These are phyloP conservation scores for Miichthys miiuy DNA, from an alignment of 2,797 vertebrate species.

Conservation along the genomic window DNA sequence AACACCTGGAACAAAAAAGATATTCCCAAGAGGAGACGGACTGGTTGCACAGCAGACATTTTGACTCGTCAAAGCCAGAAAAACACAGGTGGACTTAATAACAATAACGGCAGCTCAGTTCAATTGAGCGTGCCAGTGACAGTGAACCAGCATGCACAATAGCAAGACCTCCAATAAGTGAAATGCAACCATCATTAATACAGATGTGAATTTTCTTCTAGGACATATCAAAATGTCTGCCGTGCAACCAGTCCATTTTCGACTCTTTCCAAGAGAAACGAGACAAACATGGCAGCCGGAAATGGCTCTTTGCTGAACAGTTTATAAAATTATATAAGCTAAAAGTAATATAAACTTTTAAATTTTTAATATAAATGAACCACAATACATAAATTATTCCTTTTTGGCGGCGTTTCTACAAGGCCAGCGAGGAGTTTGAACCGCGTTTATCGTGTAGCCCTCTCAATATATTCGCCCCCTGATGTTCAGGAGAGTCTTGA, in stretches of 20 bases:
- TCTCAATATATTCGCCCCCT: not conserved
- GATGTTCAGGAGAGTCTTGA: not conserved
- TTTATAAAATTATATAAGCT: not conserved
- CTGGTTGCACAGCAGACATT: too few relatives aligned
- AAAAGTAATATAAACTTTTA: not conserved
- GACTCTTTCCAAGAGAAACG: not conserved
- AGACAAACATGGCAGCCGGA: constrained; percentile 3
- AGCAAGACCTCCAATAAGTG: too few relatives aligned
- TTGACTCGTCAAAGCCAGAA: too few relatives aligned
- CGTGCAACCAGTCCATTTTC: too few relatives aligned
- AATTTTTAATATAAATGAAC: not conserved
- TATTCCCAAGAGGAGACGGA: too few relatives aligned
- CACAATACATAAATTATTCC: not conserved
- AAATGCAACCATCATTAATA: too few relatives aligned
- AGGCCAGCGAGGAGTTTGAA: not conserved
- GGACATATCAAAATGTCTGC: too few relatives aligned
- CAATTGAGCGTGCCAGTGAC: too few relatives aligned
- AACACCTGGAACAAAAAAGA: not conserved
- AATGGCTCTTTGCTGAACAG: not conserved
- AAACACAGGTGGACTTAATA: too few relatives aligned
- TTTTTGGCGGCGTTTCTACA: not conserved
- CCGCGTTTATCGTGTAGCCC: not conserved
- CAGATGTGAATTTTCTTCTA: too few relatives aligned
- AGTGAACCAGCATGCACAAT: too few relatives aligned
- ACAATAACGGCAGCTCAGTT: too few relatives aligned